These are phyloP conservation scores for Rachycentron canadum DNA, from an alignment of 2,797 vertebrate species.

Conservation along the genomic window DNA sequence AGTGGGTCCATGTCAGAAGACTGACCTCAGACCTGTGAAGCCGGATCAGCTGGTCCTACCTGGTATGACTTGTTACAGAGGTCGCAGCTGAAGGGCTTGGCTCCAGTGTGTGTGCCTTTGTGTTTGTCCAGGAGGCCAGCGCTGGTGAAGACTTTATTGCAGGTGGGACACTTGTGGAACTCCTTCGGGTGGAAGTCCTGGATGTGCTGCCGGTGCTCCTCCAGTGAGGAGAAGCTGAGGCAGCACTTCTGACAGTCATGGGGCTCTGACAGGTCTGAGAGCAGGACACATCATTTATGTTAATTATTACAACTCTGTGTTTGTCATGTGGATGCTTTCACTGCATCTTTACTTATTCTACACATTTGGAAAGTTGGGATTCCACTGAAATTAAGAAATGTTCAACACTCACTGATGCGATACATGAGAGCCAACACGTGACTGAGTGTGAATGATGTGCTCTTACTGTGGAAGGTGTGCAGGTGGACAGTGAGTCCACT, in stretches of 20 bases:
- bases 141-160: conserved; percentile 88
- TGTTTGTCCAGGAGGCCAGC: conserved; percentile 89
- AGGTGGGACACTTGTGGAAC: conserved; percentile 89
- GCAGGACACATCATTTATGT: background rate
- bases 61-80: conserved; percentile 94
- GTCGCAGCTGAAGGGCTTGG: conserved; percentile 92
- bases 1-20: background rate
- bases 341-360: background rate
- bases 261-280: conserved; percentile 88
- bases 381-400: too few species aligned
- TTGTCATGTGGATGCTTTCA: background rate
- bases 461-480: conserved; percentile 91
- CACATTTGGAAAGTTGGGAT: background rate
- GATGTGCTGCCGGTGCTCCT: conserved; percentile 90
- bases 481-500: conserved; percentile 93
- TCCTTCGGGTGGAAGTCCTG: conserved; percentile 89
- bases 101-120: conserved; percentile 84
- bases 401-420: background rate
- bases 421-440: too few species aligned
- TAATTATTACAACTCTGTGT: background rate
- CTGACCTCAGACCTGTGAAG: background rate
- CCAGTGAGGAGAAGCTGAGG: conserved; percentile 91
- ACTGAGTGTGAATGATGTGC: background rate
- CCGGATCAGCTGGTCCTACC: conserved; percentile 70
- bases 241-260: conserved; percentile 93